These are phyloP conservation scores for Plectrocnemia conspersa DNA, from an alignment of 1,140 invertebrate species.

Conservation along the genomic window DNA sequence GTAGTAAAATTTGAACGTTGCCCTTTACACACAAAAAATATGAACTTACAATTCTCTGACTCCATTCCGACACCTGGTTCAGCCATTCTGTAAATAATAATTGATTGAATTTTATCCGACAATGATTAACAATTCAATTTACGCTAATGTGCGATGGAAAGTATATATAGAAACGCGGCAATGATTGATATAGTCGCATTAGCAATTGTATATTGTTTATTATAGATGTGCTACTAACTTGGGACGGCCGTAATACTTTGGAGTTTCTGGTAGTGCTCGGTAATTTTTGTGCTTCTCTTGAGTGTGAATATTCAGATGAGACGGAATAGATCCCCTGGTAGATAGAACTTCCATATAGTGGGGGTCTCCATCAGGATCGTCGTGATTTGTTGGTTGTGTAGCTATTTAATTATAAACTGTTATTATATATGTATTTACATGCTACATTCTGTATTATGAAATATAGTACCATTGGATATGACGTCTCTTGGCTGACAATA, in stretches of 20 bases:
- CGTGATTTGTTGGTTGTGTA: neutral
- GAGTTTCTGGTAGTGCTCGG: neutral
- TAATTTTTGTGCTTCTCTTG: neutral
- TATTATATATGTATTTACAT: neutral
- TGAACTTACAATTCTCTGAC: too few species aligned
- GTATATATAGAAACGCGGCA: too few species aligned
- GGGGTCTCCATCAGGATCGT: neutral
- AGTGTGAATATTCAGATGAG: neutral
- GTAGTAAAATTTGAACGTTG: too few species aligned
- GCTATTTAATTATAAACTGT: neutral
- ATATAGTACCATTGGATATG: neutral
- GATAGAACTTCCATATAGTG: constrained; percentile 2
- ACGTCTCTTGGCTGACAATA: constrained; percentile 2
- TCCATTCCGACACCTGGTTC: too few species aligned
- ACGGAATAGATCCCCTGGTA: neutral
- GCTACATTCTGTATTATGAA: neutral
- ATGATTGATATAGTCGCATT: too few species aligned
- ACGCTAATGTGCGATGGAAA: too few species aligned
- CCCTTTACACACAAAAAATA: too few species aligned
- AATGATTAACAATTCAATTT: too few species aligned
- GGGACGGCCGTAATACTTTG: neutral
- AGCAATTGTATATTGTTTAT: too few species aligned
- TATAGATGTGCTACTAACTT: neutral
- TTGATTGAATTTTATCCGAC: too few species aligned
- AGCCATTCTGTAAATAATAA: too few species aligned